These are phyloP conservation scores for Myiotriccus ornatus DNA, from an alignment of 2,797 vertebrate species.

Conservation along the genomic window DNA sequence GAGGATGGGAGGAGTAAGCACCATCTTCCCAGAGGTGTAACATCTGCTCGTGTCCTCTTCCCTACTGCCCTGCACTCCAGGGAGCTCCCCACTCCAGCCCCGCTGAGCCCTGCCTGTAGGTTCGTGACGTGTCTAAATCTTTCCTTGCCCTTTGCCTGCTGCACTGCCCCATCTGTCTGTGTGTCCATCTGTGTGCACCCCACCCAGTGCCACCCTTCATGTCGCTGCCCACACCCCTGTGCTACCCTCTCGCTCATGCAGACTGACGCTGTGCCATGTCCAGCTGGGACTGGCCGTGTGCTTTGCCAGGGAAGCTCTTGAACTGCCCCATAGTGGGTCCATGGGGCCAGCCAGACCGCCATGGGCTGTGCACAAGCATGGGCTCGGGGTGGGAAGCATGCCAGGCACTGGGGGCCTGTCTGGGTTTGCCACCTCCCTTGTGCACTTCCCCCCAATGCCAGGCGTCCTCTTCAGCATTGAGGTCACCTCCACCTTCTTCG, in stretches of 20 bases:
- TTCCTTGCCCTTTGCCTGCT: not conserved
- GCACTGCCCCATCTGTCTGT: not conserved
- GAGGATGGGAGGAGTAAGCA: not conserved
- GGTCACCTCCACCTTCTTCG: constrained; percentile 97
- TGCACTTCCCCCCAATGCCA: constrained; percentile 36
- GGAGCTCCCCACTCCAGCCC: constrained; percentile 20
- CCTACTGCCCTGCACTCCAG: not conserved
- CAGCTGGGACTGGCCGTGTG: accelerated
- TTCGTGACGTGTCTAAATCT: constrained; percentile 50
- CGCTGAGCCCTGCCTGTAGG: constrained; percentile 37
- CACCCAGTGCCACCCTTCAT: not conserved
- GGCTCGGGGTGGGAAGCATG: not conserved
- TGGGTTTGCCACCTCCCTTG: not conserved
- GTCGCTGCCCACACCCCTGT: accelerated
- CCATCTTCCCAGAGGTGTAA: not conserved
- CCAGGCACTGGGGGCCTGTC: accelerated
- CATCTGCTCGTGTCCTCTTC: constrained; percentile 11
- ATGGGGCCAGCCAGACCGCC: not conserved
- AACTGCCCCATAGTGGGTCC: accelerated
- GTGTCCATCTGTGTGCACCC: not conserved
- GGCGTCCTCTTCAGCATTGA: constrained; percentile 97
- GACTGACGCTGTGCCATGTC: accelerated
- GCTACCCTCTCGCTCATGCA: not conserved
- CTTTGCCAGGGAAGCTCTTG: not conserved
- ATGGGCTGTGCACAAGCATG: accelerated